A percentile compares a stretch with the other conserved stretches of the same genome.
Evolutionary conservation across 1,140 invertebrate genomes (phyloP).

Genomic region (Penaeus japonicus): DNA sequence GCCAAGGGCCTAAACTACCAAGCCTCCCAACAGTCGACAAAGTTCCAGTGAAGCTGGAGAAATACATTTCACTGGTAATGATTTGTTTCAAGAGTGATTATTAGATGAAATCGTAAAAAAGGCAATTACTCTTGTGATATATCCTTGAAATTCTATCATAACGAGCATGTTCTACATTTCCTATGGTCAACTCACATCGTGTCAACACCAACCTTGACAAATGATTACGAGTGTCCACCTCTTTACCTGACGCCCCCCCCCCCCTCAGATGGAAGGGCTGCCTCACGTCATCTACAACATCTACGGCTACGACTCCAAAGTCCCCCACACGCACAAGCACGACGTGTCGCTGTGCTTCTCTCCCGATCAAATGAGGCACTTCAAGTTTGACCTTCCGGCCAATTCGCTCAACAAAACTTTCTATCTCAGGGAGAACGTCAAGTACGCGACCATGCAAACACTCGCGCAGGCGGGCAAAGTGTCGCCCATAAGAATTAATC

Average conservation of each 20-base stretch:
- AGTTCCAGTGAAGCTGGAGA: conserved; percentile 38
- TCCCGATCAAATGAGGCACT: conserved; percentile 19
- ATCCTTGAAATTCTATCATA: too few relatives aligned
- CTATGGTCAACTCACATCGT: too few relatives aligned
- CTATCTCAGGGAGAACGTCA: conserved; percentile 18
- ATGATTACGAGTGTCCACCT: too few relatives aligned
- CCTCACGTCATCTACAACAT: conserved; percentile 24
- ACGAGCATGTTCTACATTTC: too few relatives aligned
- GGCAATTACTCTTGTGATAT: too few relatives aligned
- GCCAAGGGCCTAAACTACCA: background rate
- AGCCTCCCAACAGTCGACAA: conserved; percentile 23
- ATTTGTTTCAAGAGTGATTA: too few relatives aligned
- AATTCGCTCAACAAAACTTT: background rate
- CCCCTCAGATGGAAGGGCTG: background rate
- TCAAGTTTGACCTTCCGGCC: conserved; percentile 17
- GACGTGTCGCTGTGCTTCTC: conserved; percentile 34
- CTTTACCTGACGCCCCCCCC: too few relatives aligned
- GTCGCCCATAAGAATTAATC: conserved; percentile 30
- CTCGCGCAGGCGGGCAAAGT: background rate
- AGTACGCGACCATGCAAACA: background rate
- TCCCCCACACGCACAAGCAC: conserved; percentile 16
- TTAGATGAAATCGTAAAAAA: too few relatives aligned
- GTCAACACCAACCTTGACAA: too few relatives aligned
- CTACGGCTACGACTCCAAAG: conserved; percentile 23
- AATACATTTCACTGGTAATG: conserved; percentile 25